Evolutionary conservation across 2,797 vertebrate species (phyloP).

Genomic region (Hipposideros larvatus): DNA sequence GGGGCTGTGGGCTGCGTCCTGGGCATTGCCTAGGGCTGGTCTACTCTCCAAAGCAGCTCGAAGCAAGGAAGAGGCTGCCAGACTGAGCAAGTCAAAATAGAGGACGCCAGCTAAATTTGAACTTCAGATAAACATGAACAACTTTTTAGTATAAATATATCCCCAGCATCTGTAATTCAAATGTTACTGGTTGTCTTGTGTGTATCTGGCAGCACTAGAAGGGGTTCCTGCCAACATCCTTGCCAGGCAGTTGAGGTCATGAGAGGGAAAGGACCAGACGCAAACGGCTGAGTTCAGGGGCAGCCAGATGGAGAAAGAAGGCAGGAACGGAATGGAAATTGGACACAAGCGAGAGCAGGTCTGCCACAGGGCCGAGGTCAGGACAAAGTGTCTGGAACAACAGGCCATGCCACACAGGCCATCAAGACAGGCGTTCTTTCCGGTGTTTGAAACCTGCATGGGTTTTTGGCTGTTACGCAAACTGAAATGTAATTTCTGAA

Average conservation of each 20-base stretch:
- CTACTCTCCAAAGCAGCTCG: not conserved
- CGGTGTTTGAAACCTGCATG: too few relatives aligned
- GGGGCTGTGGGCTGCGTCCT: not conserved
- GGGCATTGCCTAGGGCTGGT: not conserved
- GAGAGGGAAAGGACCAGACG: not conserved
- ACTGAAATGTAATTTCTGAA: not conserved
- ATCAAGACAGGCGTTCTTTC: not conserved
- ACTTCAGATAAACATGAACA: not conserved
- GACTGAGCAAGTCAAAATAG: not conserved
- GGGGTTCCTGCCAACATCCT: fast-evolving
- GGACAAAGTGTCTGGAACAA: not conserved
- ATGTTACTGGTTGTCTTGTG: too few relatives aligned
- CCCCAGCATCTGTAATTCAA: not conserved
- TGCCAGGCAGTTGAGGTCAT: not conserved
- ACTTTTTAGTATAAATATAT: not conserved
- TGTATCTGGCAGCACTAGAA: not conserved
- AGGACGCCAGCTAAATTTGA: not conserved
- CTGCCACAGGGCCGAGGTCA: not conserved
- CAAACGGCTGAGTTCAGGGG: not conserved
- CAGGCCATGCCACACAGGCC: fast-evolving
- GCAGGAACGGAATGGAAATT: fast-evolving
- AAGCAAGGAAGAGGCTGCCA: not conserved
- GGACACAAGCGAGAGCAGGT: too few relatives aligned
- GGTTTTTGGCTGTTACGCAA: not conserved
- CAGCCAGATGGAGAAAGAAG: not conserved